Evolutionary conservation across 1,140 invertebrate genomes (phyloP).

Genomic region (Sarcophaga bullata): DNA sequence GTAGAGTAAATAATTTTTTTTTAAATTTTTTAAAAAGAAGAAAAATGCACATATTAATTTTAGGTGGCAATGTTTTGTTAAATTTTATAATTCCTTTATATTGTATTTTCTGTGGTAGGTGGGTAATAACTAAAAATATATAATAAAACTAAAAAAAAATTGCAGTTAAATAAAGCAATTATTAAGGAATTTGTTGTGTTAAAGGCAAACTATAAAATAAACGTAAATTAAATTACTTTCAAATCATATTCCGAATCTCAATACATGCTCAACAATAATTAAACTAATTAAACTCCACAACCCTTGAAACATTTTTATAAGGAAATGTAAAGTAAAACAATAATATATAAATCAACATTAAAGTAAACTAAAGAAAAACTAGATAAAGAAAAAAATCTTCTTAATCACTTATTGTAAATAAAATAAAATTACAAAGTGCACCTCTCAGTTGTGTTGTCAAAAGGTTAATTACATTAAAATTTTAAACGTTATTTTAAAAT

Average conservation of each 20-base stretch:
- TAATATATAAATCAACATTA: neutral
- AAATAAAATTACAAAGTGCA: slow-evolving; percentile 33
- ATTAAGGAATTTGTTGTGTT: neutral
- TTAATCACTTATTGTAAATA: neutral
- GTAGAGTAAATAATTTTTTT: neutral
- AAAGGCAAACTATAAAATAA: slow-evolving; percentile 23
- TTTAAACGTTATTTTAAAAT: neutral
- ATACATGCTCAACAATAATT: slow-evolving; percentile 9
- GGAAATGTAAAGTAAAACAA: neutral
- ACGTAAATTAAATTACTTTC: slow-evolving; percentile 1
- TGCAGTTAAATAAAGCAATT: neutral
- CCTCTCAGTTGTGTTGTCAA: slow-evolving; percentile 53
- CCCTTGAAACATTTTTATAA: neutral
- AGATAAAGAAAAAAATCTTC: neutral
- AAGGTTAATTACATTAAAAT: slow-evolving; percentile 31
- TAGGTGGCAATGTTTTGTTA: slow-evolving; percentile 20
- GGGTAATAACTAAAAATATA: slow-evolving; percentile 15
- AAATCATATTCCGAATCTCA: slow-evolving; percentile 7
- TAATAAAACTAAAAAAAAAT: slow-evolving; percentile 12
- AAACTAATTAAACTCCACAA: neutral
- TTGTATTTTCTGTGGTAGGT: slow-evolving; percentile 32
- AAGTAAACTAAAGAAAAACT: neutral
- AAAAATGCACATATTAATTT: slow-evolving; percentile 22
- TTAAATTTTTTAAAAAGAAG: slow-evolving; percentile 1
- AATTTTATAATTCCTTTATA: neutral